phyloP scores from a whole-genome alignment of 1,140 invertebrate species.

The Plectrocnemia conspersa region DNA sequence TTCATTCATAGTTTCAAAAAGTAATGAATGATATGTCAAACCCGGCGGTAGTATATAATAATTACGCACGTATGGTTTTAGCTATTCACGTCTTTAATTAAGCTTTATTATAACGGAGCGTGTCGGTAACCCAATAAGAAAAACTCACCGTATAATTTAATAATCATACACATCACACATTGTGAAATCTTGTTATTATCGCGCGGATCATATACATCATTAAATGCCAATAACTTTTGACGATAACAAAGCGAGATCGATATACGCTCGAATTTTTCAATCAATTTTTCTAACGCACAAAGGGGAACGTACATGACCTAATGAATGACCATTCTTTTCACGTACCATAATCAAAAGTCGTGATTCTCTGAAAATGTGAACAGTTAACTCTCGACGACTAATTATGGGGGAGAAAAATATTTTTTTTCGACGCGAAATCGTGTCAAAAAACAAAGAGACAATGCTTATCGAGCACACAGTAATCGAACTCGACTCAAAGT shows the following conservation, averaged over 20 bases:
- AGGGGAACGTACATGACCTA: not conserved
- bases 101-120: not conserved
- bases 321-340: not conserved
- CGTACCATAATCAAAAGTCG: not conserved
- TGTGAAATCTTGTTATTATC: not conserved
- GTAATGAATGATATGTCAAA: too few relatives aligned
- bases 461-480: too few relatives aligned
- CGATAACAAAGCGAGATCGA: not conserved
- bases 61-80: too few relatives aligned
- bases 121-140: conserved; percentile 6
- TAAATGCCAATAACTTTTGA: conserved; percentile 6
- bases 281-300: not conserved
- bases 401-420: too few relatives aligned
- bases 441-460: too few relatives aligned
- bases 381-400: too few relatives aligned
- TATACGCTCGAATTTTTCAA: conserved; percentile 1
- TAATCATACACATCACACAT: not conserved
- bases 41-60: too few relatives aligned
- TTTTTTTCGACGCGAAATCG: too few relatives aligned
- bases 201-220: conserved; percentile 11
- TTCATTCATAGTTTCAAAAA: too few relatives aligned
- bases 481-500: too few relatives aligned
- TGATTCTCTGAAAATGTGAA: conserved; percentile 4
- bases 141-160: conserved; percentile 2
- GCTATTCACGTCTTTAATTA: not conserved